Evolutionary conservation across 2,797 vertebrate species (phyloP).

Genomic region (Neosalanx taihuensis): DNA sequence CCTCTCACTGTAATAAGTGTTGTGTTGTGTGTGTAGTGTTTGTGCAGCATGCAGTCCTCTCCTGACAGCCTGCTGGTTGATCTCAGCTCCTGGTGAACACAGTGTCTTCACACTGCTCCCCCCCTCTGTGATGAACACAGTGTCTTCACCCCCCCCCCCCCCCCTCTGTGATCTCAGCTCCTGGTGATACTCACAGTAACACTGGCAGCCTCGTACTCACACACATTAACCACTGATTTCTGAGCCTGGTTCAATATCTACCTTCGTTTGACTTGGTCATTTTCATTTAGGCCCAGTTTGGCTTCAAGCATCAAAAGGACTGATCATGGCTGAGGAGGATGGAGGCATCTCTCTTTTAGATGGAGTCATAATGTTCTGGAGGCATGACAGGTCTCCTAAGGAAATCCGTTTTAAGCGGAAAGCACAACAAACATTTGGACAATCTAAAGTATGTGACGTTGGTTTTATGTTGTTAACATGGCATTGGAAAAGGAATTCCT

Average conservation of each 20-base stretch:
- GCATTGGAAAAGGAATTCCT: neutral
- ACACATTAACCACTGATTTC: neutral
- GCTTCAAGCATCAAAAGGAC: neutral
- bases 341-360: neutral
- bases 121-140: too few species aligned
- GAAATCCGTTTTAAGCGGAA: neutral
- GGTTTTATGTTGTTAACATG: neutral
- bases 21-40: too few species aligned
- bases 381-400: neutral
- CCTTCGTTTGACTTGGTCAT: neutral
- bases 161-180: conserved; percentile 25
- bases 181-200: neutral
- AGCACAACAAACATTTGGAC: neutral
- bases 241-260: neutral
- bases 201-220: neutral
- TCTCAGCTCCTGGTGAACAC: too few species aligned
- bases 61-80: too few species aligned
- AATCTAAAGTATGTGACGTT: neutral
- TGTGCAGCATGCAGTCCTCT: too few species aligned
- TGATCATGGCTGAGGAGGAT: neutral
- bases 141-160: conserved; percentile 22
- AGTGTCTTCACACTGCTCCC: too few species aligned
- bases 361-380: too few species aligned
- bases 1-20: too few species aligned
- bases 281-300: too few species aligned